A percentile compares a stretch with the other conserved stretches of the same genome.
phyloP scores from a whole-genome alignment of 2,113 vertebrate species.

The Microcebus tavaratra region DNA sequence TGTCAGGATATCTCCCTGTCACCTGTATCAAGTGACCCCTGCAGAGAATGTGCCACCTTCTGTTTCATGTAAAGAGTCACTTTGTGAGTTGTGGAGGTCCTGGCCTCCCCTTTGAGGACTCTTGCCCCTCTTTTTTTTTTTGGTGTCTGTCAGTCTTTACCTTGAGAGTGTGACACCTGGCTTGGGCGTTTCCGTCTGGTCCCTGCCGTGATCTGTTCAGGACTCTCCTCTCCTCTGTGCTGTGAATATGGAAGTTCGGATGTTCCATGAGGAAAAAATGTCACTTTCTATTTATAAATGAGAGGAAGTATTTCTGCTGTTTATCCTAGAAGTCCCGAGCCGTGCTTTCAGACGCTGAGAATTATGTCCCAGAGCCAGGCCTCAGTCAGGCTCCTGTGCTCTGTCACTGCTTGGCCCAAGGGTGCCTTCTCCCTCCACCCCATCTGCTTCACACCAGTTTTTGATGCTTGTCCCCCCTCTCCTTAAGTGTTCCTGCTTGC shows the following conservation, averaged over 20 bases:
- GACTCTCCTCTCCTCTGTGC: neutral
- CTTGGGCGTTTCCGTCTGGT: neutral
- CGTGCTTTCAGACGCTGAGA: slow-evolving; percentile 30
- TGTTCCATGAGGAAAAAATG: slow-evolving; percentile 21
- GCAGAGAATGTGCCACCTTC: fast-evolving
- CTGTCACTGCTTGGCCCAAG: neutral
- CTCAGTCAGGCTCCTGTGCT: neutral
- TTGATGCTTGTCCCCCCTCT: neutral
- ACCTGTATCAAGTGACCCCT: fast-evolving
- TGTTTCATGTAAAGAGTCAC: neutral
- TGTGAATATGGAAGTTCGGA: neutral
- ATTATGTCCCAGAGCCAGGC: neutral
- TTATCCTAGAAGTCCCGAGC: slow-evolving; percentile 42
- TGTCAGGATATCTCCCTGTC: neutral
- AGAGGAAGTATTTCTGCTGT: slow-evolving; percentile 67
- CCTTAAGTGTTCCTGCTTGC: neutral
- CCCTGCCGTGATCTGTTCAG: neutral
- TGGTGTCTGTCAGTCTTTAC: too few relatives aligned
- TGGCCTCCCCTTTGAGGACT: neutral
- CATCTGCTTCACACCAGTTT: neutral
- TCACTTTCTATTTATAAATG: slow-evolving; percentile 68
- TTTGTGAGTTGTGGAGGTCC: fast-evolving
- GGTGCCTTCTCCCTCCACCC: neutral
- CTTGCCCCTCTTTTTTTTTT: neutral
- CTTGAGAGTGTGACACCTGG: neutral